Percentiles rank a stretch among this genome's conserved stretches.
Evolutionary conservation across 2,888 invertebrate species (phyloP).

Genomic region (Andrena camellia): DNA sequence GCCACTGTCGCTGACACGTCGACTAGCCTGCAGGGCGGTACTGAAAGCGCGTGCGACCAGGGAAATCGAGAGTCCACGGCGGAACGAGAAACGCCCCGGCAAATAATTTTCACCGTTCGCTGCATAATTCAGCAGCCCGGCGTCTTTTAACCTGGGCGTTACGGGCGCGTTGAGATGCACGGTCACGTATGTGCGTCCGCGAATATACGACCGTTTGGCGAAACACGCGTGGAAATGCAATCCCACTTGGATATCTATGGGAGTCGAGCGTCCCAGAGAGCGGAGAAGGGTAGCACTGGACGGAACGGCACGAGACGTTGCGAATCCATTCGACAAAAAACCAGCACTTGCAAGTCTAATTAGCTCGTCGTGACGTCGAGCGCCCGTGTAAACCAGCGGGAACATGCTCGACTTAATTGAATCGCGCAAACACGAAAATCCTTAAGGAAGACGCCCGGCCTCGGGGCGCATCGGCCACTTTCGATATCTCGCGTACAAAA

Average conservation of each 20-base stretch:
- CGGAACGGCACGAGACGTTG: constrained; percentile 25
- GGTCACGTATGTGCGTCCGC: constrained; percentile 19
- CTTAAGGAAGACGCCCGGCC: constrained; percentile 35
- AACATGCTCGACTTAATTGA: constrained; percentile 42
- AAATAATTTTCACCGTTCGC: constrained; percentile 32
- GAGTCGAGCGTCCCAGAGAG: background rate
- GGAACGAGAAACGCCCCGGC: background rate
- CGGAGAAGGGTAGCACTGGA: background rate
- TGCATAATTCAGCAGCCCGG: constrained; percentile 20
- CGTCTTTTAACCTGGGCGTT: constrained; percentile 4
- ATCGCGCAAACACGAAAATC: constrained; percentile 47
- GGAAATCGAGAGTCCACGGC: background rate
- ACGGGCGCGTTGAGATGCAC: constrained; percentile 10
- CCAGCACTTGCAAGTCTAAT: constrained; percentile 46
- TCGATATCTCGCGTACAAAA: constrained; percentile 15
- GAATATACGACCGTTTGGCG: constrained; percentile 9
- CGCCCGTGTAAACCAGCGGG: constrained; percentile 47
- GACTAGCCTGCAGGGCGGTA: background rate
- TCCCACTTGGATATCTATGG: constrained; percentile 15
- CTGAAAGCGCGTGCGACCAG: background rate
- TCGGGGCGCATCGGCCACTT: constrained; percentile 10
- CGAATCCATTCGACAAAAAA: constrained; percentile 46
- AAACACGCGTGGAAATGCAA: constrained; percentile 41
- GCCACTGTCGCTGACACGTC: constrained; percentile 37
- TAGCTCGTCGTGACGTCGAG: constrained; percentile 50